Evolutionary conservation across 1,140 invertebrate genomes (phyloP), one percentile per base, ranked within the genome.

Genomic region (Penaeus vannamei): DNA sequence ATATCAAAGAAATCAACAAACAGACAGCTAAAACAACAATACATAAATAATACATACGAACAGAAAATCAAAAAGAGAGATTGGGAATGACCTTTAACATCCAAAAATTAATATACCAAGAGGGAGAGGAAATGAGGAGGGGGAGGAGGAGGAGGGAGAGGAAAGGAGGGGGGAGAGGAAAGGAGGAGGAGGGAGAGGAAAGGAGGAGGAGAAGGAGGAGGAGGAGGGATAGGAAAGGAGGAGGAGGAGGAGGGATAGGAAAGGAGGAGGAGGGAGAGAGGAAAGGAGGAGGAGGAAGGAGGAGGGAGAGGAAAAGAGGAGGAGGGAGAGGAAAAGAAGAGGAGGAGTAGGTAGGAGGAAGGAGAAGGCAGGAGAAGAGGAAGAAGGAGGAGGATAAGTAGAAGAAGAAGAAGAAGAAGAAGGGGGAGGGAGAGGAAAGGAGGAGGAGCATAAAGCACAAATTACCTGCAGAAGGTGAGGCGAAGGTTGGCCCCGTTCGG

Each of bases 391-490:
- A 26, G 72, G 26, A 26, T 17, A 29, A 77, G 29, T 23, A 29
- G 72, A 29, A 29, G 29, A 29, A 32, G 20, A 19, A 81, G 79
- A 59, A 19, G 53, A 46, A 26, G 79, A 19, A 26, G 46, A 19
- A 42, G 19, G 26, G 29, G 46, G 79, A 81, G 29, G 53, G 79
- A 81, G 76, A 59, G 79, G 46, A 46, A 19, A 42, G 8, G 76
- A 79, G 76, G 7, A 5, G 7, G 2, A 32, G 76, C 5, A 79
- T 3, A 79, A 29, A 77, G 23, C 42, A 17, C 36, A 0, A 84
- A 2, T 66, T 62, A 86, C 85, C 72, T 86, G 46, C n/a, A 86
- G 26, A 17, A 86, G 59, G 36, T 60, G 26, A n/a, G 23, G 10
- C 8, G 85, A 86, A 14, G 42, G 69, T 1, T 53, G 26, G 0